A percentile compares a stretch with the other conserved stretches of the same genome.
Conservation (phyloP, 1,140 invertebrate species). For the Ips typographus region DNA sequence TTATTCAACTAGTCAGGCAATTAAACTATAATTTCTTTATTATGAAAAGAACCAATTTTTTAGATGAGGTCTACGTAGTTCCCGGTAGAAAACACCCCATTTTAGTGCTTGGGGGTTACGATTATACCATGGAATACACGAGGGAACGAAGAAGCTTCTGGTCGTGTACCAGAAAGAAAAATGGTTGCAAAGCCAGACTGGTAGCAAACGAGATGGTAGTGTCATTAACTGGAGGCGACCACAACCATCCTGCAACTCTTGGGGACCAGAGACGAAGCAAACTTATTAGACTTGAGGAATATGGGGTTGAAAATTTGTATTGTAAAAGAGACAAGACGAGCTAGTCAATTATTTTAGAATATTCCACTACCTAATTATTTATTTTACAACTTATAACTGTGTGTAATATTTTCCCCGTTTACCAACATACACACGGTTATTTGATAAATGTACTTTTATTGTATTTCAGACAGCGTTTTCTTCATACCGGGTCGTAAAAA, state of each 20-base stretch:
- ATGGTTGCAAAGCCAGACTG: slow-evolving; percentile 35
- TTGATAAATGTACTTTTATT: slow-evolving; percentile 25
- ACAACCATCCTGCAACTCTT: slow-evolving; percentile 20
- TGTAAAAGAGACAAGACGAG: not conserved
- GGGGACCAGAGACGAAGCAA: not conserved
- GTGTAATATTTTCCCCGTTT: not conserved
- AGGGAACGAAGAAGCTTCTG: slow-evolving; percentile 22
- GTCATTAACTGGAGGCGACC: slow-evolving; percentile 2
- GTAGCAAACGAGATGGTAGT: slow-evolving; percentile 7
- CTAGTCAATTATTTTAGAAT: not conserved
- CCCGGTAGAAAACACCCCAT: slow-evolving; percentile 34
- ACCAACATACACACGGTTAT: not conserved
- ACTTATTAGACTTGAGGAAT: not conserved
- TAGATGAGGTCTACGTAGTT: slow-evolving; percentile 28
- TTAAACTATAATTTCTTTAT: too few species aligned
- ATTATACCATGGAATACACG: slow-evolving; percentile 19
- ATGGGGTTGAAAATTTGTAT: not conserved
- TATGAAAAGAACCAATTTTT: not conserved
- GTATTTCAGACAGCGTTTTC: too few species aligned
- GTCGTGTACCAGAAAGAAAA: slow-evolving; percentile 18
- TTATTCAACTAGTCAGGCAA: too few species aligned
- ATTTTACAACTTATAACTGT: too few species aligned
- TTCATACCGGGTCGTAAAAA: slow-evolving; percentile 27
- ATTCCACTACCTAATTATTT: too few species aligned
- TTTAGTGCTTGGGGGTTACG: slow-evolving; percentile 24